Evolutionary conservation across 2,888 invertebrate genomes (phyloP).

Genomic region (Sesamia inferens): DNA sequence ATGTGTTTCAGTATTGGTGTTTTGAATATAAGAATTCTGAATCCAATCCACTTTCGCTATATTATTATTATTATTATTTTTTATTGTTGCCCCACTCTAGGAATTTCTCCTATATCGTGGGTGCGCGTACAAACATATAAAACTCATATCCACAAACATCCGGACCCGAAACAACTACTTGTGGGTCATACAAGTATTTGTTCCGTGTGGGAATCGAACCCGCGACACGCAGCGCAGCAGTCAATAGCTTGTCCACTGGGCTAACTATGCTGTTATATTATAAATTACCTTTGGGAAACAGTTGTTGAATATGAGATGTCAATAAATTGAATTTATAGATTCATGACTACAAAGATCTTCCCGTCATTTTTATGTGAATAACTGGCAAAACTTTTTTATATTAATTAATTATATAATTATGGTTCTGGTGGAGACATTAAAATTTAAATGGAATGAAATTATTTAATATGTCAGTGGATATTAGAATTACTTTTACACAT

Average conservation of each 20-base stretch:
- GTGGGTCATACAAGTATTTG: too few relatives aligned
- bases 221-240: too few relatives aligned
- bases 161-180: too few relatives aligned
- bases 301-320: not conserved
- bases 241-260: too few relatives aligned
- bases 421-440: not conserved
- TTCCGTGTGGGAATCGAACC: too few relatives aligned
- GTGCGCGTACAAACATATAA: too few relatives aligned
- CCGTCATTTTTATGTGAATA: not conserved
- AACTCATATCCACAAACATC: too few relatives aligned
- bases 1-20: not conserved
- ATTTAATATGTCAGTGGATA: not conserved
- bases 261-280: too few relatives aligned
- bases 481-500: not conserved
- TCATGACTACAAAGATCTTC: constrained; percentile 9
- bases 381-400: not conserved
- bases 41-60: not conserved
- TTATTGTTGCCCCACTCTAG: too few relatives aligned
- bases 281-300: constrained; percentile 2
- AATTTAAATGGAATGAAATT: not conserved
- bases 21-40: not conserved
- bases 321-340: constrained; percentile 10
- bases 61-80: too few relatives aligned
- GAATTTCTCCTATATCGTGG: too few relatives aligned
- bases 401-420: not conserved